These are phyloP conservation scores for Mylabris phalerata DNA, from an alignment of 1,140 invertebrate genomes.

Conservation along the genomic window DNA sequence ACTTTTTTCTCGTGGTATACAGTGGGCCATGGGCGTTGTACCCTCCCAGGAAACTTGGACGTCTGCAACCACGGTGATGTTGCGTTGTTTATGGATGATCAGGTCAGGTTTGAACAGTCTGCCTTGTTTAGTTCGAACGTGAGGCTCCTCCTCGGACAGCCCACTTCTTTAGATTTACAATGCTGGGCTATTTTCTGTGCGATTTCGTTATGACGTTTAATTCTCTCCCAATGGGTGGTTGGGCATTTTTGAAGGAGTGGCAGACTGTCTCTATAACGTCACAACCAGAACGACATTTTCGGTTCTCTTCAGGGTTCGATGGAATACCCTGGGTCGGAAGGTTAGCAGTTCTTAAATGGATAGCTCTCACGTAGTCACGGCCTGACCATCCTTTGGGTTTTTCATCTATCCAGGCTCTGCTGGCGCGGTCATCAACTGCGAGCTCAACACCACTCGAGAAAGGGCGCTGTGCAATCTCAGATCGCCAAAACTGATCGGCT, in stretches of 20 bases:
- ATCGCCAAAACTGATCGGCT: neutral
- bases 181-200: slow-evolving; percentile 3
- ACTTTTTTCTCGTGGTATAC: too few species aligned
- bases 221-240: slow-evolving; percentile 3
- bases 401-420: slow-evolving; percentile 1
- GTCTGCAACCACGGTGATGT: slow-evolving; percentile 1
- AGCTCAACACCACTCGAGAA: neutral
- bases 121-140: neutral
- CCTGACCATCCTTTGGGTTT: slow-evolving; percentile 15
- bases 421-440: neutral
- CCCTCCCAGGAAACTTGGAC: slow-evolving; percentile 12
- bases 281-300: neutral
- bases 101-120: slow-evolving; percentile 11
- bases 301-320: too few species aligned
- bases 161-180: neutral
- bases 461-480: slow-evolving; percentile 2
- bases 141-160: slow-evolving; percentile 10
- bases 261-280: slow-evolving; percentile 11
- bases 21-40: too few species aligned
- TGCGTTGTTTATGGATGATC: slow-evolving; percentile 2
- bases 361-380: slow-evolving; percentile 14
- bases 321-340: slow-evolving; percentile 11
- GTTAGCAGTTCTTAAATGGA: slow-evolving; percentile 18
- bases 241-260: slow-evolving; percentile 13
- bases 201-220: slow-evolving; percentile 11